Percentiles rank a stretch among this genome's conserved stretches.
Evolutionary conservation across 2,113 vertebrate species (phyloP).

Genomic region (Gallinago jamesoni): DNA sequence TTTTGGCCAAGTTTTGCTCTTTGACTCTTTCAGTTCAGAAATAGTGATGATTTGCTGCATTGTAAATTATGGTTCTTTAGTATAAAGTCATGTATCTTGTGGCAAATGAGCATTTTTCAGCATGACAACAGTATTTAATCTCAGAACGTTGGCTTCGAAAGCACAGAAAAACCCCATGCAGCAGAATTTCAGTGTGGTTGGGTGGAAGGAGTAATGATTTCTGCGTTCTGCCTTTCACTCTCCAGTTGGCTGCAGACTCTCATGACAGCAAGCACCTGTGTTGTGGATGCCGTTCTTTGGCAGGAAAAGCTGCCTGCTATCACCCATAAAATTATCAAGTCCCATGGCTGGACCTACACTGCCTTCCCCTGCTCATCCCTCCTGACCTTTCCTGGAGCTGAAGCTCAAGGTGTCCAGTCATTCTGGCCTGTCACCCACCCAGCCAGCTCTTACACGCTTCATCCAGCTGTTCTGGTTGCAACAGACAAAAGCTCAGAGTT

Average conservation of each 20-base stretch:
- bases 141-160: neutral
- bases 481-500: neutral
- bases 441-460: neutral
- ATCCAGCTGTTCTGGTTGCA: neutral
- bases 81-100: neutral
- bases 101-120: neutral
- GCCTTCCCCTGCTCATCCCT: neutral
- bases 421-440: neutral
- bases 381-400: neutral
- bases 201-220: neutral
- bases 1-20: neutral
- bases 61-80: neutral
- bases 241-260: neutral
- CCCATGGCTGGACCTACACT: fast-evolving
- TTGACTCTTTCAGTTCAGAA: neutral
- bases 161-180: neutral
- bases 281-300: neutral
- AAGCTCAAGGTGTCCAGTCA: neutral
- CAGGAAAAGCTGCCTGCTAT: neutral
- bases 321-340: neutral
- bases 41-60: neutral
- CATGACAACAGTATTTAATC: neutral
- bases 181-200: fast-evolving
- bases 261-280: neutral
- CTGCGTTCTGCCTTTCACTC: neutral